A percentile compares a stretch with the other conserved stretches of the same genome.
Conservation (phyloP, 2,888 invertebrate species). For the Pyrocoelia pectoralis region DNA sequence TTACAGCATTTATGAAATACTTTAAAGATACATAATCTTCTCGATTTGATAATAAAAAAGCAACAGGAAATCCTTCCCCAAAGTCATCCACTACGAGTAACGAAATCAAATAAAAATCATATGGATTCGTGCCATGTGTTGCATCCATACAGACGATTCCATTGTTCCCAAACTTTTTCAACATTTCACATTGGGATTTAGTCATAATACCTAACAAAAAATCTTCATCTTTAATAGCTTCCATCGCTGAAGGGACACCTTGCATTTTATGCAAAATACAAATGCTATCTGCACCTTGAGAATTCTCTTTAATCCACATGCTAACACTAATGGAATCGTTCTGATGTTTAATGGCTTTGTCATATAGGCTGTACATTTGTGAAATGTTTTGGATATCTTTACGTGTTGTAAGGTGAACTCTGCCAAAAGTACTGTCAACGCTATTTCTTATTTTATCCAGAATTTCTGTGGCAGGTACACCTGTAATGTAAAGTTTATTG, state of each 20-base stretch:
- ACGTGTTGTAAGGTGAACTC: not conserved
- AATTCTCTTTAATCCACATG: not conserved
- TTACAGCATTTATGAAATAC: not conserved
- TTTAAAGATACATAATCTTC: not conserved
- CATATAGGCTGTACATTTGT: not conserved
- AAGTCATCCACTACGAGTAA: not conserved
- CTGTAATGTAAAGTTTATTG: too few species aligned
- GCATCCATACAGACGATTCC: not conserved
- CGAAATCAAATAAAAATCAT: not conserved
- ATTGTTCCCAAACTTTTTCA: not conserved
- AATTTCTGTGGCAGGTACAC: too few species aligned
- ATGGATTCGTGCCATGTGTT: slow-evolving; percentile 2
- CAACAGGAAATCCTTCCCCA: too few species aligned
- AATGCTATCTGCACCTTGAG: not conserved
- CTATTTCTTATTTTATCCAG: too few species aligned
- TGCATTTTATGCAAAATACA: not conserved
- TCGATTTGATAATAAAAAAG: not conserved
- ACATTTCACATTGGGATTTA: not conserved
- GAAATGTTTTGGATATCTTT: not conserved
- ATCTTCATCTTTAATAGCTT: not conserved
- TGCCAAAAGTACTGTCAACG: too few species aligned
- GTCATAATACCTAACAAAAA: not conserved
- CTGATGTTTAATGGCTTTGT: not conserved
- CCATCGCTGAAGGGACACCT: not conserved
- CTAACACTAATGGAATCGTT: not conserved